Evolutionary conservation across 2,888 invertebrate species (phyloP), one percentile per base, ranked within the genome.

Genomic region (Meghimatium bilineatum): DNA sequence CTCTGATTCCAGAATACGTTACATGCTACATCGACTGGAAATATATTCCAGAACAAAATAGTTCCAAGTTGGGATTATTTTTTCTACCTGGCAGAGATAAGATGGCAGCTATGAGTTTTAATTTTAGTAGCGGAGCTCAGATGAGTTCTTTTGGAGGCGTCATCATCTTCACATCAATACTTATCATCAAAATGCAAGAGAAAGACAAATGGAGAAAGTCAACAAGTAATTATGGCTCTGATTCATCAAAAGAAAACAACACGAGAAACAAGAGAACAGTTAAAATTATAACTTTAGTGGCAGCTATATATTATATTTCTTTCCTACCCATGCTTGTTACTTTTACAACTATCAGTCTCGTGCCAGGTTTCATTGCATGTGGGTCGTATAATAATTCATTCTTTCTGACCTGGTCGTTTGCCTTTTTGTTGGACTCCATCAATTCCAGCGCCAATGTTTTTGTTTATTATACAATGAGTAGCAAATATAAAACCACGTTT

Each of bases 381-480:
- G 72, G 80, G 1, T 8, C 23, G 0, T 80, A 38, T 14, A n/a
- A 63, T 23, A 80, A 80, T n/a, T 17, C 72, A 0, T 80, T 80
- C 63, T 80, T 72, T 56, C 8, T 52, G 20, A 34, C 20, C 23
- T 72, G 80, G 72, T n/a, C 80, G 8, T 60, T 80, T n/a, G 80
- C 38, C 0, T 80, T 71, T 36, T 6, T 80, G n/a, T 17, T 80
- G 5, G 72, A 80, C n/a, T 52, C 72, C 3, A 20, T 80, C 17
- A 80, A 80, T 36, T 80, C 80, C 3, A 72, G 66, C 72, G 63
- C 60, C 72, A 80, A 80, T 60, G 72, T 80, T 71, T 80, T 80
- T 63, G 60, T 72, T 1, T 72, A 80, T 34, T 80, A 80, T 60
- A 74, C n/a, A 49, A 80, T 72, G 72, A 80, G 80, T 34, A 72